Evolutionary conservation across 2,797 vertebrate species (phyloP), one percentile per base, ranked within the genome.

Genomic region (Gorsachius magnificus): DNA sequence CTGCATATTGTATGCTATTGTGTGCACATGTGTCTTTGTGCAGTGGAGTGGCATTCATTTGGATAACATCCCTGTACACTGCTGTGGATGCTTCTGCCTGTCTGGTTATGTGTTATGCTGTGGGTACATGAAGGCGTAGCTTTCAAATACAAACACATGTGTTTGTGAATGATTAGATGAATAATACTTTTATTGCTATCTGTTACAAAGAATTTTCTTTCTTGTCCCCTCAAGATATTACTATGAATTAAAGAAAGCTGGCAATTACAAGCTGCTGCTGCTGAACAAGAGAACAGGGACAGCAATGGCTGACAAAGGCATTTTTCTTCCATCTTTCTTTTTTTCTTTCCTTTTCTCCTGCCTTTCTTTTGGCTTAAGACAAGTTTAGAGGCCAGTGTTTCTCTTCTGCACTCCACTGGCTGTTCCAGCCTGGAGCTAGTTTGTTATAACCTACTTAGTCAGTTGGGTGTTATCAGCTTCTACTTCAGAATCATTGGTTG

Each of bases 141-240:
- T 50, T 38, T 96, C 89, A 96, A 96, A 97, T 78, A 91, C 95
- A 97, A 97, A 96, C 95, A 97, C 95, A 96, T 98, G 97, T 98
- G 98, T 98, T 98, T 98, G 97, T 94, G 98, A 97, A 97, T 98
- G 98, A 99, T 99, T 99, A 99, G 98, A 98, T 98, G 98, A 99
- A 98, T 98, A 98, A 98, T 98, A 98, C 98, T 99, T 99, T 99
- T 98, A 98, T 98, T 97, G 98, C 98, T 98, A 98, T 98, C 98
- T 97, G 92, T 98, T 98, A 98, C 97, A 96, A 98, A 98, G 97
- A 97, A 97, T 98, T 97, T 97, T 98, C 92, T 98, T 97, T 97
- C 94, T 98, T 98, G 97, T 98, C 93, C 97, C 98, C 96, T 96
- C 84, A 97, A 98, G 97, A 95, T 95, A 95, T 41, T 96, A 95